Percentiles rank a stretch among this genome's conserved stretches.
phyloP scores from a whole-genome alignment of 2,888 invertebrate species.

The Nipponacmea schrenckii region DNA sequence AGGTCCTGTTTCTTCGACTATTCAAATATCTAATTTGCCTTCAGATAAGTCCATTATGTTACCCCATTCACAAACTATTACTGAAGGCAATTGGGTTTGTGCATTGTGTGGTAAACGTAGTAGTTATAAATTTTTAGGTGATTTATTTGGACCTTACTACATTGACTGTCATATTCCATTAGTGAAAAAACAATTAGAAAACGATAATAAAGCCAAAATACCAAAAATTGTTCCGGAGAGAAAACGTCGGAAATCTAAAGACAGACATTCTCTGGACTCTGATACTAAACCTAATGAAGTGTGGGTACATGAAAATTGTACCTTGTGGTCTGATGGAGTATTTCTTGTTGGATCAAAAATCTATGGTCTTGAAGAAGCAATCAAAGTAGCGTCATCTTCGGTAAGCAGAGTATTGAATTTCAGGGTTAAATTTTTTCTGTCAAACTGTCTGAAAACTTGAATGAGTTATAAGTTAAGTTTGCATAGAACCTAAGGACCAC shows the following conservation, averaged over 20 bases:
- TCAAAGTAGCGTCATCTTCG: slow-evolving; percentile 54
- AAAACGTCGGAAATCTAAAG: slow-evolving; percentile 28
- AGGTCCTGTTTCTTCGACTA: slow-evolving; percentile 39
- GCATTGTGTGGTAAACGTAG: slow-evolving; percentile 88
- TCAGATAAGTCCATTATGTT: slow-evolving; percentile 56
- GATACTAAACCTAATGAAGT: slow-evolving; percentile 73
- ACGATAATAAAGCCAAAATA: slow-evolving; percentile 22
- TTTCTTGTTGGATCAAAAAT: slow-evolving; percentile 73
- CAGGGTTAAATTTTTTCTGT: background rate
- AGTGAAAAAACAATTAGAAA: slow-evolving; percentile 27
- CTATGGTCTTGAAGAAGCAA: slow-evolving; percentile 66
- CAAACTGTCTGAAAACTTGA: background rate
- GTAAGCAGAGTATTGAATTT: slow-evolving; percentile 44
- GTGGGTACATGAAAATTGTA: slow-evolving; percentile 92
- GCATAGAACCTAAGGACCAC: too few species aligned
- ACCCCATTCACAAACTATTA: slow-evolving; percentile 41
- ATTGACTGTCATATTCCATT: slow-evolving; percentile 40
- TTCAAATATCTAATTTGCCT: slow-evolving; percentile 56
- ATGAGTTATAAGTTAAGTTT: background rate
- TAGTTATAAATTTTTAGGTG: slow-evolving; percentile 79
- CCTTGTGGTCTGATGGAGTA: slow-evolving; percentile 88
- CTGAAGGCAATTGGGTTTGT: slow-evolving; percentile 78
- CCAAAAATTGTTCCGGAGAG: slow-evolving; percentile 10
- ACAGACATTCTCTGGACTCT: slow-evolving; percentile 25
- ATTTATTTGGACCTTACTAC: slow-evolving; percentile 90